phyloP scores from a whole-genome alignment of 2,888 invertebrate species.

The Ditula angustiorana region DNA sequence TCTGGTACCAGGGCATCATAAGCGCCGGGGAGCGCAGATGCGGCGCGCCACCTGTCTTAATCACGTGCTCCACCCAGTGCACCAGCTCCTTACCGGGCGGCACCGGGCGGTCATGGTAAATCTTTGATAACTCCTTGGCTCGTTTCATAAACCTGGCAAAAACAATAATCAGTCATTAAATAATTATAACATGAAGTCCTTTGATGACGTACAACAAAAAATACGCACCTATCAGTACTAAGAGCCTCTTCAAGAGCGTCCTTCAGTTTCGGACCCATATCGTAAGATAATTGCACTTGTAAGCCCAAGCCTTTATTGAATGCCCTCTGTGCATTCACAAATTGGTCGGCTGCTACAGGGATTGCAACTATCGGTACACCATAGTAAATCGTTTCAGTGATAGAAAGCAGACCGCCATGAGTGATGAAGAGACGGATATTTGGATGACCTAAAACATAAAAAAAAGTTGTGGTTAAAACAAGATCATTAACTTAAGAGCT shows the following conservation, averaged over 20 bases:
- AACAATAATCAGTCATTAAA: too few species aligned
- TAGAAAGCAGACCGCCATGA: conserved; percentile 32
- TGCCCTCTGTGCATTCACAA: conserved; percentile 8
- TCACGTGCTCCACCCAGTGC: conserved; percentile 88
- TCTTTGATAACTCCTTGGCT: conserved; percentile 52
- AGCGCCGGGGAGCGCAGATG: too few species aligned
- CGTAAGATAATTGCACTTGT: too few species aligned
- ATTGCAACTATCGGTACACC: conserved; percentile 38
- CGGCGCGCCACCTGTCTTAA: too few species aligned
- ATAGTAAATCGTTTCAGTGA: conserved; percentile 31
- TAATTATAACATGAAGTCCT: too few species aligned
- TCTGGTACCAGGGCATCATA: conserved; percentile 61
- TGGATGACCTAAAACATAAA: conserved; percentile 24
- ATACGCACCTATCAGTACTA: too few species aligned
- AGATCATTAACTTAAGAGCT: too few species aligned
- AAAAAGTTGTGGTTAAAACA: too few species aligned
- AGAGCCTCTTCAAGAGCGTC: too few species aligned
- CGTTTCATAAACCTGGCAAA: conserved; percentile 7
- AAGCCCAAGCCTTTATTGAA: not conserved
- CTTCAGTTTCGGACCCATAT: too few species aligned
- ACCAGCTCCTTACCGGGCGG: too few species aligned
- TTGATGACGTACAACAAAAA: too few species aligned
- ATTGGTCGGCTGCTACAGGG: conserved; percentile 35
- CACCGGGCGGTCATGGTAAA: conserved; percentile 75
- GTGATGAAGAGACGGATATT: conserved; percentile 33